phyloP scores from a whole-genome alignment of 2,888 invertebrate species.

The Eupithecia exiguata region DNA sequence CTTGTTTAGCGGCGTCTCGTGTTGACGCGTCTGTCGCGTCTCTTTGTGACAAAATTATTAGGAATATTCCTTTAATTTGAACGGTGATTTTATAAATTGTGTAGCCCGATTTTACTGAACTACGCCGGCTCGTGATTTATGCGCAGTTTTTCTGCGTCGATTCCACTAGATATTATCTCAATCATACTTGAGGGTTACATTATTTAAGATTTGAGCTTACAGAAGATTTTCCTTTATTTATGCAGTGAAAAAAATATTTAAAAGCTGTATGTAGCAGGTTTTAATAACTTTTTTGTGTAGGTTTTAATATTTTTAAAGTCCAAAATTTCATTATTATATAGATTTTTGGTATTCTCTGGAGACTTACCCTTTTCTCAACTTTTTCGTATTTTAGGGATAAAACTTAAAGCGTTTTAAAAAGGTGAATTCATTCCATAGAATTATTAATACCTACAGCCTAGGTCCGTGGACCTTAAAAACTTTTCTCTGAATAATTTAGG shows the following conservation, averaged over 20 bases:
- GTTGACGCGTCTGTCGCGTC: slow-evolving; percentile 48
- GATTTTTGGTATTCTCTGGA: not conserved
- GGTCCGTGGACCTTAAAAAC: slow-evolving; percentile 61
- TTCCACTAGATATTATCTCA: slow-evolving; percentile 29
- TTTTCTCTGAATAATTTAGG: slow-evolving; percentile 75
- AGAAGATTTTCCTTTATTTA: not conserved
- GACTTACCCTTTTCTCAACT: not conserved
- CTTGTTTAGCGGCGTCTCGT: slow-evolving; percentile 62
- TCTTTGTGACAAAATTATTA: slow-evolving; percentile 46
- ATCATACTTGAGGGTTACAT: slow-evolving; percentile 22
- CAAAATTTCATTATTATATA: not conserved
- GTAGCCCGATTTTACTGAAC: slow-evolving; percentile 28
- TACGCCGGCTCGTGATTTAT: slow-evolving; percentile 30
- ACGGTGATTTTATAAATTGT: slow-evolving; percentile 38
- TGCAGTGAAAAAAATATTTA: not conserved
- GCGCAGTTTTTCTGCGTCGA: slow-evolving; percentile 34
- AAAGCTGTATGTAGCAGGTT: not conserved
- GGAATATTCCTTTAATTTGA: slow-evolving; percentile 46
- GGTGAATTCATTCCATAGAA: slow-evolving; percentile 50
- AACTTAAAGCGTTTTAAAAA: slow-evolving; percentile 19
- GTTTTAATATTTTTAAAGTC: not conserved
- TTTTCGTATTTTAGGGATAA: not conserved
- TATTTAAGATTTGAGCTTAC: slow-evolving; percentile 10
- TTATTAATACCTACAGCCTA: slow-evolving; percentile 61
- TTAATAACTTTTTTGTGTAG: not conserved